Percentiles rank a stretch among this genome's conserved stretches.
phyloP scores from a whole-genome alignment of 2,113 vertebrate genomes.

The Rhabdornis inornatus region DNA sequence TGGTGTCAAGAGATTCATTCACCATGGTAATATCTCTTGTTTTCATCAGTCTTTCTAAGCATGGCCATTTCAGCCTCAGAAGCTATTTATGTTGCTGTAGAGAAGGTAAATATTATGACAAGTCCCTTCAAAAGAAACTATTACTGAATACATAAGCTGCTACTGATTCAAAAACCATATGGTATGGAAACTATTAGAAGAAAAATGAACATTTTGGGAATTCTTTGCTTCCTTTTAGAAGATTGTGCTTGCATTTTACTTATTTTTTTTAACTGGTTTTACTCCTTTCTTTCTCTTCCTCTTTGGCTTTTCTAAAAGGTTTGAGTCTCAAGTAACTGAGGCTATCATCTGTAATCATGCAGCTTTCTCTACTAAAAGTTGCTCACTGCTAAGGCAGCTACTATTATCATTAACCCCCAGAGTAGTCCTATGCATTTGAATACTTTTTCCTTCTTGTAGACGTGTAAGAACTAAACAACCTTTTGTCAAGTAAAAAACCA shows the following conservation, averaged over 20 bases:
- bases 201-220: background rate
- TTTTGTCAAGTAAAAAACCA: background rate
- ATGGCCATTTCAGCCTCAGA: background rate
- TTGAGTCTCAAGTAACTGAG: background rate
- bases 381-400: background rate
- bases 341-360: background rate
- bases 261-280: background rate
- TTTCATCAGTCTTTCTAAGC: background rate
- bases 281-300: background rate
- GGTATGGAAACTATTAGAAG: background rate
- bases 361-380: background rate
- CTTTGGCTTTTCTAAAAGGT: background rate
- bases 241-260: background rate
- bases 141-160: conserved; percentile 17
- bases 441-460: background rate
- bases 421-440: background rate
- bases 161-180: conserved; percentile 26
- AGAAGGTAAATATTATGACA: conserved; percentile 53
- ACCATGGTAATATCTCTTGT: background rate
- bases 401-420: background rate
- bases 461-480: background rate
- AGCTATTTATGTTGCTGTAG: conserved; percentile 34
- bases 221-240: background rate
- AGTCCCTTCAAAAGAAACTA: conserved; percentile 30
- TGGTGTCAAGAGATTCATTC: background rate